Percentiles rank a stretch among this genome's conserved stretches.
Conservation (phyloP, 2,888 invertebrate species). For the Branchipolynoe longqiensis region DNA sequence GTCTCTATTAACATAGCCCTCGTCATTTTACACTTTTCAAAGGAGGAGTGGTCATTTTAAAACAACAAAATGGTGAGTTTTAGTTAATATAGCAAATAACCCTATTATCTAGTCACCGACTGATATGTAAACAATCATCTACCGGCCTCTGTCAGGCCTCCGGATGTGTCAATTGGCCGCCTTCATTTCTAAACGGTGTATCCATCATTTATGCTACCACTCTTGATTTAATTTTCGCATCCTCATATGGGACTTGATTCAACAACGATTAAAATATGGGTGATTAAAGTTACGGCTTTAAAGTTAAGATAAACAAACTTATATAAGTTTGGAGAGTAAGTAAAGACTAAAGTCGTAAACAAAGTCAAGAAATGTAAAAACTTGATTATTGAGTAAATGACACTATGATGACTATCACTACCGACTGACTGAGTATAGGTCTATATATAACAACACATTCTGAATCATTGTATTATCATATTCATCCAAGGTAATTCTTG, state of each 20-base stretch:
- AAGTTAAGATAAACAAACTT: too few relatives aligned
- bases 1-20: background rate
- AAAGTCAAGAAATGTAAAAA: too few relatives aligned
- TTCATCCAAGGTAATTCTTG: too few relatives aligned
- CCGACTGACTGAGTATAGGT: too few relatives aligned
- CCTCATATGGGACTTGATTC: background rate
- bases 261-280: too few relatives aligned
- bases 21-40: background rate
- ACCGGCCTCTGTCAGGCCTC: background rate
- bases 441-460: too few relatives aligned
- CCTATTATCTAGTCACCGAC: background rate
- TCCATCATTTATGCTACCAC: background rate
- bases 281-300: too few relatives aligned
- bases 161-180: background rate
- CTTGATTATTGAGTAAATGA: too few relatives aligned
- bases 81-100: conserved; percentile 13
- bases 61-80: conserved; percentile 26
- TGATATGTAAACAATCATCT: conserved; percentile 23
- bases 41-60: background rate
- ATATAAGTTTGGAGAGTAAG: too few relatives aligned
- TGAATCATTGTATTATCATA: too few relatives aligned
- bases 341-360: too few relatives aligned
- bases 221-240: background rate
- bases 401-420: too few relatives aligned
- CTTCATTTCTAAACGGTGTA: background rate